These are phyloP conservation scores for Calidris pygmaea DNA, from an alignment of 2,113 vertebrate species.

Conservation along the genomic window DNA sequence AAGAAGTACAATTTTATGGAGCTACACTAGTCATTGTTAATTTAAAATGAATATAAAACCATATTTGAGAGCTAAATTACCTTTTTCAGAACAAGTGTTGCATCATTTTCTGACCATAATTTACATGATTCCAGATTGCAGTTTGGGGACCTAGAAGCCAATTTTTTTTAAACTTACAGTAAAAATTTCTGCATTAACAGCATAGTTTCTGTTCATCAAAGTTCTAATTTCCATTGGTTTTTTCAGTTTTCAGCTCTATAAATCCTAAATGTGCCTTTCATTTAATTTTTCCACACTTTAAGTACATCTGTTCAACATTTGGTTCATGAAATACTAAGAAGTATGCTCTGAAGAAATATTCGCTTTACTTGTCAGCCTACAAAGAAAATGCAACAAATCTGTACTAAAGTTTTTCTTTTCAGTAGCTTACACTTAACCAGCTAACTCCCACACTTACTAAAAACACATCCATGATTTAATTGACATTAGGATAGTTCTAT, in stretches of 20 bases:
- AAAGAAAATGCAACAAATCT: slow-evolving; percentile 31
- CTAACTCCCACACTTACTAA: slow-evolving; percentile 16
- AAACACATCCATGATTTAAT: neutral
- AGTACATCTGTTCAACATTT: slow-evolving; percentile 80
- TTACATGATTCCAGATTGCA: neutral
- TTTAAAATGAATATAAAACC: slow-evolving; percentile 5
- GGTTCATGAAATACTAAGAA: slow-evolving; percentile 48
- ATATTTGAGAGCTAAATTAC: slow-evolving; percentile 11
- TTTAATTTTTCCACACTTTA: slow-evolving; percentile 73
- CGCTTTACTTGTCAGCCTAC: slow-evolving; percentile 30
- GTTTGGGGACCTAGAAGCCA: neutral
- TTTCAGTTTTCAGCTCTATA: slow-evolving; percentile 70
- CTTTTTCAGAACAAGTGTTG: neutral
- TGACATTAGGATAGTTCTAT: neutral
- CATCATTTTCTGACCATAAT: neutral
- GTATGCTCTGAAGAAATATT: slow-evolving; percentile 56
- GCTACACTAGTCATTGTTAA: neutral
- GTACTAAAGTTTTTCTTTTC: neutral
- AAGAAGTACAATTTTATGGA: slow-evolving; percentile 19
- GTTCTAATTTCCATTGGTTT: slow-evolving; percentile 66
- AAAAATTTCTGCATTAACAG: slow-evolving; percentile 30
- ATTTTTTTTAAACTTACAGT: slow-evolving; percentile 13
- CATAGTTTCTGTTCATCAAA: slow-evolving; percentile 57
- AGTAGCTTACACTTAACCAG: neutral
- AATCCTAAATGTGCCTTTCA: slow-evolving; percentile 75